phyloP scores from a whole-genome alignment of 2,888 invertebrate species.

The Thymelicus lineola region DNA sequence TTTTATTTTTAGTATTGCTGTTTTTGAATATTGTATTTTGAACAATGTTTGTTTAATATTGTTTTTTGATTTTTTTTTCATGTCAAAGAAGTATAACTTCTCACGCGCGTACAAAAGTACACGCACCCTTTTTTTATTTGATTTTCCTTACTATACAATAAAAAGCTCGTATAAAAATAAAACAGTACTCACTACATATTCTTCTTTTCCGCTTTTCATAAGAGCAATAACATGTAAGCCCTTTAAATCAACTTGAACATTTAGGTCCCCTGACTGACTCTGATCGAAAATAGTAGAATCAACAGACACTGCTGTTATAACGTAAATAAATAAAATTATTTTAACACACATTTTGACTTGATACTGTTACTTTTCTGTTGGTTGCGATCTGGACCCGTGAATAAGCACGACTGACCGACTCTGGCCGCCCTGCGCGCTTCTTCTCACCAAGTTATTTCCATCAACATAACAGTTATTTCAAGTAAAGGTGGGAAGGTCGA shows the following conservation, averaged over 20 bases:
- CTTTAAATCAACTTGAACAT: conserved; percentile 92
- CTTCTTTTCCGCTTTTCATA: conserved; percentile 85
- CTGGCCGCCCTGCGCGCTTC: conserved; percentile 64
- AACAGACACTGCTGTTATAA: conserved; percentile 50
- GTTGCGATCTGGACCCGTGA: conserved; percentile 63
- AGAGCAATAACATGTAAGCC: conserved; percentile 90
- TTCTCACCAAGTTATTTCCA: conserved; percentile 77
- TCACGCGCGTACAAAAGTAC: no score
- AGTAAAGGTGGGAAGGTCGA: conserved; percentile 82
- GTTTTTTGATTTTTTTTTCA: no score
- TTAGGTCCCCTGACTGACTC: conserved; percentile 91
- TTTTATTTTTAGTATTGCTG: no score
- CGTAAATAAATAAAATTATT: conserved; percentile 46
- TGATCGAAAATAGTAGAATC: conserved; percentile 84
- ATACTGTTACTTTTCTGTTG: conserved; percentile 27
- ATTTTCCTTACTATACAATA: no score
- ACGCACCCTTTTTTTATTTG: no score
- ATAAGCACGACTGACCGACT: conserved; percentile 63
- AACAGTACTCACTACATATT: conserved; percentile 81
- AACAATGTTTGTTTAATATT: no score
- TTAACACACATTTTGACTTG: conserved; percentile 42
- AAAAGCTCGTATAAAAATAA: background rate
- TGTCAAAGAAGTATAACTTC: no score
- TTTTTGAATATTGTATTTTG: no score
- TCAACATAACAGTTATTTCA: conserved; percentile 81